Conservation (phyloP, 2,888 invertebrate genomes). For the Trissonchulus sp. region DNA sequence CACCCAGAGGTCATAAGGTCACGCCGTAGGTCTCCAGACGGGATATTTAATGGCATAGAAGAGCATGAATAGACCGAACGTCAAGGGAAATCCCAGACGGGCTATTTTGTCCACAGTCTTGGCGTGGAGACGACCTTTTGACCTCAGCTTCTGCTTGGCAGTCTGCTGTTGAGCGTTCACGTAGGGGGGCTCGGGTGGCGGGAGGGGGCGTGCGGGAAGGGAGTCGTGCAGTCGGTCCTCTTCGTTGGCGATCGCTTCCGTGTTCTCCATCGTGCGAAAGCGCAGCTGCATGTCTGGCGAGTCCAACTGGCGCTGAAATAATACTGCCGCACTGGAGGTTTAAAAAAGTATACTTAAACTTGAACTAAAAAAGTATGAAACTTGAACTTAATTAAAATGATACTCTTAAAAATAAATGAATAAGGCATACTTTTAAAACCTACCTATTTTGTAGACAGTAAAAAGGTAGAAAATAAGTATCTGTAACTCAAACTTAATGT, state of each 20-base stretch:
- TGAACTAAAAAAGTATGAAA: too few species aligned
- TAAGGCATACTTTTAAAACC: too few species aligned
- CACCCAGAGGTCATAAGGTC: too few species aligned
- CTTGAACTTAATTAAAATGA: too few species aligned
- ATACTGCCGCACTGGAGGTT: too few species aligned
- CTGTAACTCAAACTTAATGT: too few species aligned
- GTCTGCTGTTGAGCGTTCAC: not conserved
- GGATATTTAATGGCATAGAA: conserved; percentile 15
- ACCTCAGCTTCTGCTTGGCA: not conserved
- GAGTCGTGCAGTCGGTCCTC: not conserved
- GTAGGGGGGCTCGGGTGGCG: not conserved
- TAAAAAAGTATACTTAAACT: too few species aligned
- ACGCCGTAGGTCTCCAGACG: too few species aligned
- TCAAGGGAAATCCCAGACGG: not conserved
- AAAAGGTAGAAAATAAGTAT: too few species aligned
- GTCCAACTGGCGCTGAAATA: not conserved
- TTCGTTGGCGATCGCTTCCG: not conserved
- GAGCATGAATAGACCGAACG: conserved; percentile 4
- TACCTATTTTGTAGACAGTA: too few species aligned
- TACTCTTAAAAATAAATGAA: too few species aligned
- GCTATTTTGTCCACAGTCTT: conserved; percentile 16
- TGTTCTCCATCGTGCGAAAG: not conserved
- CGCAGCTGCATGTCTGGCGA: not conserved
- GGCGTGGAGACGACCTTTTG: not conserved
- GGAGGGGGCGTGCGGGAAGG: not conserved